Conservation (phyloP, 2,797 vertebrate genomes). For the Cichlasoma orientale region DNA sequence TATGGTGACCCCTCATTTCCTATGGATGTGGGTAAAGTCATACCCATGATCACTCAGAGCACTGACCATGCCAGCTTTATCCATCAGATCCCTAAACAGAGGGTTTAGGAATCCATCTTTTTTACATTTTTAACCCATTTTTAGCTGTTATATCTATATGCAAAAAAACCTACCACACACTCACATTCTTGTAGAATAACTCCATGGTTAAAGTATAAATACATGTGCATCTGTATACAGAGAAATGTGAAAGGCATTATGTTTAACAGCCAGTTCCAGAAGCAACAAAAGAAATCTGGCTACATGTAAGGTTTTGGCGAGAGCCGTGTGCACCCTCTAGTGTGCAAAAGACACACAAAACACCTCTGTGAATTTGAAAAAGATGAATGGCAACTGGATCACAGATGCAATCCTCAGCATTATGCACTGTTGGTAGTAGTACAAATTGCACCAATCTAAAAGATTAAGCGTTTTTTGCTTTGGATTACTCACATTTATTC, state of each 20-base stretch:
- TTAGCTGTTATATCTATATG: neutral
- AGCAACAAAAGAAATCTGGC: neutral
- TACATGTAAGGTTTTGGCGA: neutral
- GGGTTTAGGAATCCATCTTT: neutral
- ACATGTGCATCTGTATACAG: neutral
- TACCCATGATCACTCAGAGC: neutral
- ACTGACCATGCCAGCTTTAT: neutral
- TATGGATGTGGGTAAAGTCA: neutral
- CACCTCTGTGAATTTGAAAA: neutral
- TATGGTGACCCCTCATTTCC: neutral
- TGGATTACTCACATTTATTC: neutral
- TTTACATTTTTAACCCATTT: neutral
- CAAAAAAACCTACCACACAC: neutral
- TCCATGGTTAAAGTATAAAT: neutral
- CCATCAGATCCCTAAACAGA: neutral
- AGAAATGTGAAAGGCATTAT: neutral
- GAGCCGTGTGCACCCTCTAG: slow-evolving; percentile 68
- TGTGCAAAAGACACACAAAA: slow-evolving; percentile 28
- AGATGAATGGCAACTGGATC: slow-evolving; percentile 12
- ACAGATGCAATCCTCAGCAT: slow-evolving; percentile 5
- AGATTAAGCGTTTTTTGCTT: slow-evolving; percentile 1
- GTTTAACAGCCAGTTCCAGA: neutral
- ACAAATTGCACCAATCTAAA: slow-evolving; percentile 26
- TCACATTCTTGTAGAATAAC: neutral
- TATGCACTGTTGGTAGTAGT: neutral